Evolutionary conservation across 2,888 invertebrate genomes (phyloP), one percentile per base, ranked within the genome.

Genomic region (Arge pagana): DNA sequence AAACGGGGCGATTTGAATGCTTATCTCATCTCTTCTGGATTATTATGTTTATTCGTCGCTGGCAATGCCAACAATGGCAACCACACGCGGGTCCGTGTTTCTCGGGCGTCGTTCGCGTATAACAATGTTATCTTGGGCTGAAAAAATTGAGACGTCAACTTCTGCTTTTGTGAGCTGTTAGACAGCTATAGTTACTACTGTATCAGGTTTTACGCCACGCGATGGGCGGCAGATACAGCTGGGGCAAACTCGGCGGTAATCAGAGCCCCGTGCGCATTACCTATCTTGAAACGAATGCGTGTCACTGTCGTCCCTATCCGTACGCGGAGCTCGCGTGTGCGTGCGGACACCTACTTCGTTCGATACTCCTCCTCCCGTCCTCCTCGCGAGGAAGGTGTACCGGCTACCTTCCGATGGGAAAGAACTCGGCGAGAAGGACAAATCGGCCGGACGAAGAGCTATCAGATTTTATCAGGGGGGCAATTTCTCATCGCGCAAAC

Each of bases 111-210:
- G 28, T 4, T 19, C 19, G 45, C n/a, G n/a, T n/a, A n/a, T 23
- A 45, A 70, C 69, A 70, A 70, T 70, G 64, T 69, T 71, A 71
- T 70, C 70, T 67, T 41, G 48, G 37, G 60, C 55, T 55, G 48
- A 65, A 68, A 72, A 71, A 70, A 72, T 71, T 66, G 72, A 71
- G 65, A 65, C 62, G 71, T 73, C 72, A 65, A 66, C 63, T 62
- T 56, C 62, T 64, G 64, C 67, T 67, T 68, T 68, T 67, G 66
- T 66, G 60, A 61, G 63, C 59, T 61, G 58, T 62, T 60, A 62
- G 62, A 66, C 62, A 63, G 62, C 63, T 67, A 67, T 63, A 63
- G 45, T 45, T 45, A 39, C 48, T 19, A 55, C 51, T 56, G 69
- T 70, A 71, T 71, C 71, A 66, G 66, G 71, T 71, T 71, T 66